Percentiles rank a stretch among this genome's conserved stretches.
phyloP scores from a whole-genome alignment of 2,888 invertebrate species.

The Subacronicta megacephala region DNA sequence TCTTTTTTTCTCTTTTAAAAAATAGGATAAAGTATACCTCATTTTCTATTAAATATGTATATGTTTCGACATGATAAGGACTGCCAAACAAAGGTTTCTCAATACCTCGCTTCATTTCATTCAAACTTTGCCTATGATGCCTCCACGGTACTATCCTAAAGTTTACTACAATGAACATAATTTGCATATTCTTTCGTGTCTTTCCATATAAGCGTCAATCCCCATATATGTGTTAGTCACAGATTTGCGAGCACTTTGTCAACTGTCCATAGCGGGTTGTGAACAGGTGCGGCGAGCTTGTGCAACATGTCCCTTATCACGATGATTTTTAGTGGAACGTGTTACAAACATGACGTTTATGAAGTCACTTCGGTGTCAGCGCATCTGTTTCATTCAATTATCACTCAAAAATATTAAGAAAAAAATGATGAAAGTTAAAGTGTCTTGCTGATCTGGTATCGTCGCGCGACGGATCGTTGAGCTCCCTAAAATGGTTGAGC shows the following conservation, averaged over 20 bases:
- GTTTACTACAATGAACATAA: background rate
- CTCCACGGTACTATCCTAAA: background rate
- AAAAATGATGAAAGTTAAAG: too few relatives aligned
- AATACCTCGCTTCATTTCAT: background rate
- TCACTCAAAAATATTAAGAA: too few relatives aligned
- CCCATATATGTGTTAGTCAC: background rate
- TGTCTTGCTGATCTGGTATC: too few relatives aligned
- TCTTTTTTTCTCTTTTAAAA: too few relatives aligned
- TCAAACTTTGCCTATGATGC: background rate
- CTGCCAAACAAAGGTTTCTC: background rate
- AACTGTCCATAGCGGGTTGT: constrained; percentile 6
- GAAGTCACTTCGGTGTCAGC: too few relatives aligned
- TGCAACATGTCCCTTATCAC: constrained; percentile 5
- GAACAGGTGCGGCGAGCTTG: constrained; percentile 13
- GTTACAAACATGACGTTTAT: too few relatives aligned
- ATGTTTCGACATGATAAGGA: background rate
- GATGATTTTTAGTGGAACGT: too few relatives aligned
- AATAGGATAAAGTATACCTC: too few relatives aligned
- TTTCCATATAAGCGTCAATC: constrained; percentile 13
- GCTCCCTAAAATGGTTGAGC: too few relatives aligned
- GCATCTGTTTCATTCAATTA: too few relatives aligned
- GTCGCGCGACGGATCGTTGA: too few relatives aligned
- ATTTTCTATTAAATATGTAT: too few relatives aligned
- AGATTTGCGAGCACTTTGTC: constrained; percentile 5
- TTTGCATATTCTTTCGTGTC: constrained; percentile 29